Evolutionary conservation across 37 sponge, comb jelly and placozoan genomes (phyloP), one percentile per base, ranked within the genome.

Genomic region (Theonella swinhoei): DNA sequence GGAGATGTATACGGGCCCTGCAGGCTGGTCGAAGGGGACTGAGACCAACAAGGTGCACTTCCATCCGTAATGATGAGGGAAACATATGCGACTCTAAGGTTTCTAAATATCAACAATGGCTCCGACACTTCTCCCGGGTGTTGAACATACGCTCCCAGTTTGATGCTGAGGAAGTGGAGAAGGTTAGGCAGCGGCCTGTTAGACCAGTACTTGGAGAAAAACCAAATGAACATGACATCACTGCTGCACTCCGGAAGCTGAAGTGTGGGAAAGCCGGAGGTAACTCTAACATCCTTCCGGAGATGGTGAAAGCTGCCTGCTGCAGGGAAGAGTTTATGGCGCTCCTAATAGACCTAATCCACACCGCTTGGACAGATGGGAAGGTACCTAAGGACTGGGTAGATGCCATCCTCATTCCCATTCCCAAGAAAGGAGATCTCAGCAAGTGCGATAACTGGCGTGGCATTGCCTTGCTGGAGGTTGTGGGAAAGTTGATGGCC

Each of bases 221-320:
- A n/a, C n/a, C n/a, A n/a, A n/a, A n/a, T n/a, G n/a, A n/a, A n/a
- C n/a, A n/a, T n/a, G n/a, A n/a, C n/a, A n/a, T n/a, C n/a, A n/a
- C n/a, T n/a, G n/a, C n/a, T n/a, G n/a, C 8, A 63, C n/a, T n/a
- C 64, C n/a, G n/a, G n/a, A n/a, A n/a, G n/a, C n/a, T 74, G 68
- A 83, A 64, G 67, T 74, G 32, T 74, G 75, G 75, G 33, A 74
- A 83, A 28, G 84, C 76, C 30, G 62, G 37, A 58, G 85, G 76
- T 22, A 59, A 38, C 24, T 64, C 65, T 22, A 64, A 37, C 3
- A 75, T 76, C 9, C 65, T 74, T 41, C 63, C 42, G n/a, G 74
- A 31, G 30, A 62, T 79, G 80, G 4, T 62, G 66, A 62, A 64
- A 64, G 80, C 42, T n/a, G n/a, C n/a, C n/a, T n/a, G n/a, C n/a